Conservation (phyloP, 2,113 vertebrate genomes). For the Pygathrix nemaeus region DNA sequence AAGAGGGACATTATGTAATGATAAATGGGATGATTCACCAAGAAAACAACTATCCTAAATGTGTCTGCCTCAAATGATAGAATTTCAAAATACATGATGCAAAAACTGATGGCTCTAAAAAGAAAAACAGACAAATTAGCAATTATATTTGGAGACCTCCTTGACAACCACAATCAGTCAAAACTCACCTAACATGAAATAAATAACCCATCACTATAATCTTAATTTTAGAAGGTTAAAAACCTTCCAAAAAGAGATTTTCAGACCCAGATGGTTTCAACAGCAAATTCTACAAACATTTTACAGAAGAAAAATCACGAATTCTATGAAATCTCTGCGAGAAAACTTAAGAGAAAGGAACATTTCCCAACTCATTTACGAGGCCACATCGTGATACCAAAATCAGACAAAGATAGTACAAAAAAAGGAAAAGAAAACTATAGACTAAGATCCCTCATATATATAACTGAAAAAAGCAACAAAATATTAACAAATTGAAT, state of each 20-base stretch:
- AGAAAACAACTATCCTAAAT: conserved; percentile 10
- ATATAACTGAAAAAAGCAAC: conserved; percentile 16
- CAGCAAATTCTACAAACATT: conserved; percentile 11
- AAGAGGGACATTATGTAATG: not conserved
- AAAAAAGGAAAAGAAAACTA: not conserved
- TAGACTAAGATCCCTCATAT: not conserved
- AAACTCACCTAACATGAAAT: conserved; percentile 22
- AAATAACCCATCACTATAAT: not conserved
- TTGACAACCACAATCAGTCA: conserved; percentile 6
- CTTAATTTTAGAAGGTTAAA: not conserved
- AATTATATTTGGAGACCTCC: not conserved
- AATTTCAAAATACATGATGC: not conserved
- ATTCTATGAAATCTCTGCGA: not conserved
- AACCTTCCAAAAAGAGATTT: not conserved
- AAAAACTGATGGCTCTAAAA: conserved; percentile 2
- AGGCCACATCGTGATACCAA: not conserved
- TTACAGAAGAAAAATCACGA: not conserved
- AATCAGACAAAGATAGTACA: not conserved
- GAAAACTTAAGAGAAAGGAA: conserved; percentile 18
- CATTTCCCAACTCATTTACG: not conserved
- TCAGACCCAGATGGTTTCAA: not conserved
- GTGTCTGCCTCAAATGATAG: not conserved
- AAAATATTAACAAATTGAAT: conserved; percentile 8
- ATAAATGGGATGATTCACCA: not conserved
- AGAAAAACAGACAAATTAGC: not conserved